These are phyloP conservation scores for Drosophila serrata DNA, from an alignment of 1,140 invertebrate genomes.

Conservation along the genomic window DNA sequence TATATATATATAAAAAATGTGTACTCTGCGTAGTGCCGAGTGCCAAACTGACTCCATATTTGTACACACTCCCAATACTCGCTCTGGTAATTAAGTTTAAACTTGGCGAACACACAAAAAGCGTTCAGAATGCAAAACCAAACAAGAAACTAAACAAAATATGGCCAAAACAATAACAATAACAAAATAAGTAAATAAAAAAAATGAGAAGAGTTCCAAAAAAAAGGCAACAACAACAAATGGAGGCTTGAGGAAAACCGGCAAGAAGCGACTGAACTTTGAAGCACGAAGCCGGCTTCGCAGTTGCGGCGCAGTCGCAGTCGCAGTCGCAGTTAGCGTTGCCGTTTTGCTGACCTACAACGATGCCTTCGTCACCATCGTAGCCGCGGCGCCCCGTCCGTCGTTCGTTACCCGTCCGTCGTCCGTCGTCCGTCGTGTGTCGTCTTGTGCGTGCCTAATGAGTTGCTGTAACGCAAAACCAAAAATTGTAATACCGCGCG, in stretches of 20 bases:
- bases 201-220: neutral
- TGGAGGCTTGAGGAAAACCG: constrained; percentile 25
- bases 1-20: no score
- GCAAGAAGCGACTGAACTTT: constrained; percentile 57
- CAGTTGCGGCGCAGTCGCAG: constrained; percentile 9
- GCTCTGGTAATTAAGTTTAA: constrained; percentile 73
- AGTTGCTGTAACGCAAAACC: constrained; percentile 79
- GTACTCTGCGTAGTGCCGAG: constrained; percentile 19
- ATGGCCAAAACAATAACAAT: constrained; percentile 3
- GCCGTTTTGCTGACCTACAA: constrained; percentile 66
- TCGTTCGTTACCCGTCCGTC: constrained; percentile 15
- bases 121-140: constrained; percentile 21
- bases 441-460: constrained; percentile 81
- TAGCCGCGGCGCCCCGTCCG: constrained; percentile 17
- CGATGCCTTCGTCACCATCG: constrained; percentile 46
- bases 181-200: constrained; percentile 4
- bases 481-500: constrained; percentile 48
- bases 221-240: neutral
- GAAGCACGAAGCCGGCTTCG: constrained; percentile 28
- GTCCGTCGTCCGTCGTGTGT: constrained; percentile 23
- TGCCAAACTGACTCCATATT: constrained; percentile 27
- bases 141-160: constrained; percentile 26
- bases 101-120: constrained; percentile 46
- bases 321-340: constrained; percentile 8
- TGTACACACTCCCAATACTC: constrained; percentile 33